phyloP scores from a whole-genome alignment of 37 sponge, comb jelly and placozoan species.

The Halichondria panicea region DNA sequence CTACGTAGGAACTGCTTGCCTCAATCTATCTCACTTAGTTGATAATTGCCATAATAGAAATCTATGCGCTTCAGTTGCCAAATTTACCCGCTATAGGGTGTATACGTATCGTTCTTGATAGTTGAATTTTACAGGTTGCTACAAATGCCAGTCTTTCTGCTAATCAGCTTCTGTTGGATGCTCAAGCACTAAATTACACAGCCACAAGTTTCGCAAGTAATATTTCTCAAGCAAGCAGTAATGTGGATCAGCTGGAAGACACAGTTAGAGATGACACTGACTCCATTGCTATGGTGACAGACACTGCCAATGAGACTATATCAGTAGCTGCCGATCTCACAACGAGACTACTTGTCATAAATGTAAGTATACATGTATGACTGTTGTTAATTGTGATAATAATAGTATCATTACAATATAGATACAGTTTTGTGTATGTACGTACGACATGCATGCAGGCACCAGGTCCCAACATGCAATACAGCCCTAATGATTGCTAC shows the following conservation, averaged over 20 bases:
- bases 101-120: too few species aligned
- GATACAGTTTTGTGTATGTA: too few species aligned
- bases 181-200: not conserved
- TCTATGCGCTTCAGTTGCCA: too few species aligned
- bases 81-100: too few species aligned
- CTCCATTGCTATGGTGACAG: slow-evolving; percentile 15
- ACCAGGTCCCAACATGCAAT: too few species aligned
- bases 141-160: not conserved
- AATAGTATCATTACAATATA: not conserved
- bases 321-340: not conserved
- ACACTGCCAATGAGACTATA: slow-evolving; percentile 15
- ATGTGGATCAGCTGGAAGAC: slow-evolving; percentile 8
- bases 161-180: not conserved
- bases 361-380: not conserved
- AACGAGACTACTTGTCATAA: not conserved
- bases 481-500: too few species aligned
- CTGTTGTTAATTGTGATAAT: not conserved
- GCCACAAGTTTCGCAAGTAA: not conserved
- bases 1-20: too few species aligned
- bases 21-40: too few species aligned
- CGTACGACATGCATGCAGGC: too few species aligned
- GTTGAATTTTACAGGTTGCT: slow-evolving; percentile 22
- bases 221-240: not conserved
- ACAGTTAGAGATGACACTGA: slow-evolving; percentile 5
- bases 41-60: too few species aligned